Conservation (phyloP, 2,797 vertebrate species). For the Atherinosoma microstoma region DNA sequence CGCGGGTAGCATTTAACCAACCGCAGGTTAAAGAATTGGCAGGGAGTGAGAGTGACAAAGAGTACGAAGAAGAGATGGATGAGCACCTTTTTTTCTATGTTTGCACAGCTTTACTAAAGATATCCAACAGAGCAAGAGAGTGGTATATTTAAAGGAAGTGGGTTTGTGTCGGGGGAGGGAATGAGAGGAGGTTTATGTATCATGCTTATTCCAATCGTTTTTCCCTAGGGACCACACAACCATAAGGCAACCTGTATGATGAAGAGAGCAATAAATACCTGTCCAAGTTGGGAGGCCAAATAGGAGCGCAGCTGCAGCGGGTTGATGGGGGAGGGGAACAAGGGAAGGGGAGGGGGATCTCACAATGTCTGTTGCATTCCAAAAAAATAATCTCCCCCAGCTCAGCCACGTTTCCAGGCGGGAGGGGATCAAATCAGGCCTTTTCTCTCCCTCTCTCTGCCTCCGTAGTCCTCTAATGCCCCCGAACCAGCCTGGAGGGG, state of each 20-base stretch:
- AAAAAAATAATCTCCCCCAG: conserved; percentile 82
- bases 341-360: conserved; percentile 74
- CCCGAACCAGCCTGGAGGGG: conserved; percentile 77
- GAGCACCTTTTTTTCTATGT: conserved; percentile 84
- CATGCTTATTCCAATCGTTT: conserved; percentile 80
- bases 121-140: conserved; percentile 71
- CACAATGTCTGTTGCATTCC: conserved; percentile 84
- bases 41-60: conserved; percentile 74
- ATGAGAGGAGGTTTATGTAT: conserved; percentile 65
- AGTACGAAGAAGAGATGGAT: conserved; percentile 71
- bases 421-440: conserved; percentile 79
- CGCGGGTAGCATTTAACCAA: conserved; percentile 79
- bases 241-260: conserved; percentile 80
- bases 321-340: conserved; percentile 65
- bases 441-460: conserved; percentile 68
- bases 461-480: conserved; percentile 79
- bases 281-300: conserved; percentile 82
- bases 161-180: conserved; percentile 58
- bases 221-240: conserved; percentile 80
- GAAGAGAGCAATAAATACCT: conserved; percentile 87
- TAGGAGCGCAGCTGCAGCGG: conserved; percentile 81
- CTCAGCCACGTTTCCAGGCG: conserved; percentile 83
- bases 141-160: conserved; percentile 78
- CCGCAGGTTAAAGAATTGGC: conserved; percentile 78
- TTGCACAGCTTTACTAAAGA: conserved; percentile 89